These are phyloP conservation scores for Heliconius cydno DNA, from an alignment of 2,888 invertebrate species.

Conservation along the genomic window DNA sequence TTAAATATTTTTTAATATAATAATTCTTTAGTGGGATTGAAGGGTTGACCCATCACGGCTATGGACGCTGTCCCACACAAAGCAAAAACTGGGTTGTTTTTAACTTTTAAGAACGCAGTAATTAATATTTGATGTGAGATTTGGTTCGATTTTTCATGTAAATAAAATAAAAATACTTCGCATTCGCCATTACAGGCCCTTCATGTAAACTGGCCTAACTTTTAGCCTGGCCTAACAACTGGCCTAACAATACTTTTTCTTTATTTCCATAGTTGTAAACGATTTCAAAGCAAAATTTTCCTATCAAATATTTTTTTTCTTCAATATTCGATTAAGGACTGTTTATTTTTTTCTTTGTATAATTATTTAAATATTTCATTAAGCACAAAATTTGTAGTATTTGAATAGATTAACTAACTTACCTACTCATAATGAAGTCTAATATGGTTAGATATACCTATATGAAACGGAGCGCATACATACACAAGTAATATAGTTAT, in stretches of 20 bases:
- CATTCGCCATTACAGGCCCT: background rate
- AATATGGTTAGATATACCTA: too few species aligned
- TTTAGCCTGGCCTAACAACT: too few species aligned
- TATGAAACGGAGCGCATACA: too few species aligned
- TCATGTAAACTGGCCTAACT: background rate
- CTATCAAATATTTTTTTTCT: background rate
- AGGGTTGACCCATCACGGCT: too few species aligned
- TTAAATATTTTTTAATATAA: too few species aligned
- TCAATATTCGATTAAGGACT: background rate
- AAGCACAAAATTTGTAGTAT: background rate
- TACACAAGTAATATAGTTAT: too few species aligned
- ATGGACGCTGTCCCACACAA: background rate
- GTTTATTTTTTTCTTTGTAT: background rate
- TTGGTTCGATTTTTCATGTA: background rate
- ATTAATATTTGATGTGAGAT: background rate
- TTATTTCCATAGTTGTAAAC: slow-evolving; percentile 3
- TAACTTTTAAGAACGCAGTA: background rate
- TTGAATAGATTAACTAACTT: too few species aligned
- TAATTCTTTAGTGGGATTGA: too few species aligned
- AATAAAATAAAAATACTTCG: background rate
- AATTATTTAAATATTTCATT: background rate
- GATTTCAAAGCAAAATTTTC: slow-evolving; percentile 12
- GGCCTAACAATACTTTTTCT: background rate
- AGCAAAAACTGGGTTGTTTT: background rate
- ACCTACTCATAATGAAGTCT: too few species aligned